These are phyloP conservation scores for Natator depressus DNA, from an alignment of 2,113 vertebrate genomes.

Conservation along the genomic window DNA sequence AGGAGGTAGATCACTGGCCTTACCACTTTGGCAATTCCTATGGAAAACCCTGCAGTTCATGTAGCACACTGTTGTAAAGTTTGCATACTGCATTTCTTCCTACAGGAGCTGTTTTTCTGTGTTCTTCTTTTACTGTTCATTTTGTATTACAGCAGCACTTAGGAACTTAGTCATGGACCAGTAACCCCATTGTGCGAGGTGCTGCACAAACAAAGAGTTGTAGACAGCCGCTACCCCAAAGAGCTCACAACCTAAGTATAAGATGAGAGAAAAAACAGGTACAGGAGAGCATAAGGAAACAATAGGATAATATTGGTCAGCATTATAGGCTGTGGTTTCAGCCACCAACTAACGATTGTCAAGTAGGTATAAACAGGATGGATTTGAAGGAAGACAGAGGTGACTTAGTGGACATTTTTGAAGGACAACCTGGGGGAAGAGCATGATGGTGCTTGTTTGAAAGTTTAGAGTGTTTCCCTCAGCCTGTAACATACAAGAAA, in stretches of 20 bases:
- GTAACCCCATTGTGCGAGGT: background rate
- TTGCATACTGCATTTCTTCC: background rate
- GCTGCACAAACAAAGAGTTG: background rate
- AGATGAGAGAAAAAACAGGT: background rate
- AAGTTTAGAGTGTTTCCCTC: background rate
- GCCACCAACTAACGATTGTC: background rate
- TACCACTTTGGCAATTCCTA: background rate
- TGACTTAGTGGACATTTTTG: background rate
- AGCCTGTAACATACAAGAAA: background rate
- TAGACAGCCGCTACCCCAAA: background rate
- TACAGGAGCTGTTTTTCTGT: background rate
- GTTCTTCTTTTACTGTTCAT: background rate
- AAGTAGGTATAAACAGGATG: background rate
- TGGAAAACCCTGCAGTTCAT: background rate
- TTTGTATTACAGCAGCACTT: background rate
- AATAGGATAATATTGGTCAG: background rate
- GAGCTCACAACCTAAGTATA: background rate
- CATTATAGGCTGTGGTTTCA: background rate
- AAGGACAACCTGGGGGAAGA: background rate
- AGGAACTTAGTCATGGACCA: background rate
- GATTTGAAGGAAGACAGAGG: background rate
- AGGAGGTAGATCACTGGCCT: background rate
- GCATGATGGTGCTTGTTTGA: background rate
- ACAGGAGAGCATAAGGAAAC: background rate
- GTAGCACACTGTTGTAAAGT: background rate